These are phyloP conservation scores for Schizopygopsis malacanthus DNA, from an alignment of 2,797 vertebrate species.

Conservation along the genomic window DNA sequence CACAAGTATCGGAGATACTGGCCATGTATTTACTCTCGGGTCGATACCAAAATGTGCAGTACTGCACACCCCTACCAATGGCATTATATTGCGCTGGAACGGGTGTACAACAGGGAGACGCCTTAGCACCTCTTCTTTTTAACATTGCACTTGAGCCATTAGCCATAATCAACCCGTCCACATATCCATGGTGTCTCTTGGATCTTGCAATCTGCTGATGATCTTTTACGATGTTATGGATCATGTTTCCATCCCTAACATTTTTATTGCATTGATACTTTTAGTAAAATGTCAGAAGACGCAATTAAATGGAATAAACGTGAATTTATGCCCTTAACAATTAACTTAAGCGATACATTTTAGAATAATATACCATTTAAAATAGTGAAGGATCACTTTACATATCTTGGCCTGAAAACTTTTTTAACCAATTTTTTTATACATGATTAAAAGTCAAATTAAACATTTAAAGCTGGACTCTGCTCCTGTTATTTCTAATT, in stretches of 20 bases:
- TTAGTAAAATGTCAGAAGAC: background rate
- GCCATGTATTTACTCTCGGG: too few relatives aligned
- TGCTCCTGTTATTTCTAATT: background rate
- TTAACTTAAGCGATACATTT: background rate
- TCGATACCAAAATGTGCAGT: too few relatives aligned
- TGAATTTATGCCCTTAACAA: background rate
- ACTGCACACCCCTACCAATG: too few relatives aligned
- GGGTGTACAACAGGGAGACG: background rate
- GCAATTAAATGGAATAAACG: slow-evolving; percentile 4
- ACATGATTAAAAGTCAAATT: background rate
- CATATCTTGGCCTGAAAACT: background rate
- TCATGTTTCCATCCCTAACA: background rate
- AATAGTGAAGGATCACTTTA: background rate
- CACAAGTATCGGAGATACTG: too few relatives aligned
- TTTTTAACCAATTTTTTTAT: background rate
- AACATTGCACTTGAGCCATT: background rate
- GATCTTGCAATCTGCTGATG: background rate
- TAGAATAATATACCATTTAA: background rate
- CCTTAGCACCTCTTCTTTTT: slow-evolving; percentile 5
- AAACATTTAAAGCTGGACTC: background rate
- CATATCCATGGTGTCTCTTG: background rate
- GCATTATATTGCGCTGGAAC: too few relatives aligned
- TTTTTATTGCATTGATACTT: background rate
- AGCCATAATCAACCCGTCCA: background rate
- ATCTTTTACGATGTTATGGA: background rate